Conservation (phyloP, 1,140 invertebrate species). For the Solenopsis fugax region DNA sequence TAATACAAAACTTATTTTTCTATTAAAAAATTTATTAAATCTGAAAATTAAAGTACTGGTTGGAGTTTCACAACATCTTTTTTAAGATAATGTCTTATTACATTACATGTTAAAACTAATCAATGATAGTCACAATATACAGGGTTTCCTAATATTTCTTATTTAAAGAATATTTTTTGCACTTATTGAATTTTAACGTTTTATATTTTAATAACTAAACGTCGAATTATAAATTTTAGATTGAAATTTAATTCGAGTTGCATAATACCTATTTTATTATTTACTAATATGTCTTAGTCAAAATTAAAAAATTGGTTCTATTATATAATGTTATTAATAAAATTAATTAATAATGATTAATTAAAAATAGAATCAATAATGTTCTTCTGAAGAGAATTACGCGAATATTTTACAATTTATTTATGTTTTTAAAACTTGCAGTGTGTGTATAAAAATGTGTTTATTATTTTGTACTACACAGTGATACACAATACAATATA, state of each 20-base stretch:
- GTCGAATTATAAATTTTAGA: background rate
- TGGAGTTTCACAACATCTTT: background rate
- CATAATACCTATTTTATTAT: background rate
- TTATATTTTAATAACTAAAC: background rate
- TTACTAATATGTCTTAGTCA: background rate
- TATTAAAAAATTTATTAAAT: slow-evolving; percentile 17
- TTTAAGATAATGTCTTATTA: background rate
- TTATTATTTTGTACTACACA: background rate
- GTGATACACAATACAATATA: background rate
- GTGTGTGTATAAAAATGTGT: background rate
- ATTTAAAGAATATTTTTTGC: background rate
- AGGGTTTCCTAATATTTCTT: background rate
- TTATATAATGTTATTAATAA: background rate
- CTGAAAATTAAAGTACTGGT: background rate
- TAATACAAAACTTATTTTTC: background rate
- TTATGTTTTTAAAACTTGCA: background rate
- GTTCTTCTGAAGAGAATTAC: background rate
- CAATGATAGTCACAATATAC: background rate
- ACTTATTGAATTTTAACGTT: background rate
- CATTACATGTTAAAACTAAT: background rate
- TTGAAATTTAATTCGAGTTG: background rate
- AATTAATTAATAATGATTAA: background rate
- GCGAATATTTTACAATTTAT: background rate
- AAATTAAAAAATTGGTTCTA: background rate
- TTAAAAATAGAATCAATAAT: background rate